Conservation (phyloP, 1,140 invertebrate genomes). For the Kradibia gibbosae region DNA sequence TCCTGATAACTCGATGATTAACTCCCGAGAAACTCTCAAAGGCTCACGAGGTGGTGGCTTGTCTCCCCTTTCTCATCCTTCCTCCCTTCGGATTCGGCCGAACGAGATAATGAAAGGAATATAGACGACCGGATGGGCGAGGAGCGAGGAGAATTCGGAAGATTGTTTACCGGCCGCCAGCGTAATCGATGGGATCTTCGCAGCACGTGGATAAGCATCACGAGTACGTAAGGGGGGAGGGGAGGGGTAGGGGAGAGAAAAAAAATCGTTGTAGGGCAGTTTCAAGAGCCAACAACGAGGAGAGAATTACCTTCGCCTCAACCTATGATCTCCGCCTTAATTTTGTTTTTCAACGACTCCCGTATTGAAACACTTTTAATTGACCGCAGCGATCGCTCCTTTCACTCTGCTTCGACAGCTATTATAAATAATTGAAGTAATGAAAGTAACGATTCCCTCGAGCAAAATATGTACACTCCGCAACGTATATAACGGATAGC, state of each 20-base stretch:
- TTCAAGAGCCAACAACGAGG: background rate
- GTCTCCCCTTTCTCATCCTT: background rate
- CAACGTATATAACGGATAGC: background rate
- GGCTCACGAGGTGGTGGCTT: background rate
- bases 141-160: background rate
- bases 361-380: slow-evolving; percentile 5
- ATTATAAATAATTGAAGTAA: slow-evolving; percentile 25
- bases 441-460: background rate
- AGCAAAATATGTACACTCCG: background rate
- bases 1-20: slow-evolving; percentile 40
- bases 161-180: slow-evolving; percentile 49
- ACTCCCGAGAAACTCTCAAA: background rate
- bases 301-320: background rate
- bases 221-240: background rate
- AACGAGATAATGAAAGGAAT: slow-evolving; percentile 16
- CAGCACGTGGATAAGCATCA: background rate
- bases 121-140: background rate
- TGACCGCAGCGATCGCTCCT: background rate
- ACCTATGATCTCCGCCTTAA: background rate
- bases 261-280: background rate
- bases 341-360: background rate
- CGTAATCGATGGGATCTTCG: slow-evolving; percentile 50
- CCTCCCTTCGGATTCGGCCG: background rate
- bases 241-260: background rate
- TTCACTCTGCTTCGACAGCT: background rate